Conservation (phyloP, 2,888 invertebrate species). For the Barypeithes pellucidus region DNA sequence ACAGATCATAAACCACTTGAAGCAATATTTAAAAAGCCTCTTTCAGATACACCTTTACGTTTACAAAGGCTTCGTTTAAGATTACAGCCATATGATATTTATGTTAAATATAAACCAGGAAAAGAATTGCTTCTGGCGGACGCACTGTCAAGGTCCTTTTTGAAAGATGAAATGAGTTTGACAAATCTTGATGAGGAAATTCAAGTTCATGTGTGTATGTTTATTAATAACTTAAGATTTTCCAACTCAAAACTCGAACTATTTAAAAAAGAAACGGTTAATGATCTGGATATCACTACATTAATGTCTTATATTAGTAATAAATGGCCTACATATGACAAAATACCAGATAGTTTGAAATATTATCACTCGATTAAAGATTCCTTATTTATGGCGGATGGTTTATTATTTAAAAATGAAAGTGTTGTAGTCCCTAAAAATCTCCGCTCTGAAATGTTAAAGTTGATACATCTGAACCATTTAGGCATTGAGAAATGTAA, state of each 20-base stretch:
- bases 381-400: slow-evolving; percentile 45
- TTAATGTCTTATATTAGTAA: slow-evolving; percentile 55
- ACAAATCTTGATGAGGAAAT: not conserved
- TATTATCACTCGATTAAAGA: slow-evolving; percentile 42
- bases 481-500: slow-evolving; percentile 57
- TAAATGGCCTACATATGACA: slow-evolving; percentile 58
- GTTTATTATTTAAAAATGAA: slow-evolving; percentile 53
- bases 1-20: too few relatives aligned
- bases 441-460: slow-evolving; percentile 45
- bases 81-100: too few relatives aligned
- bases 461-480: slow-evolving; percentile 47
- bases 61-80: too few relatives aligned
- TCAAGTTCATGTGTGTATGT: not conserved
- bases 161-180: not conserved
- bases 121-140: too few relatives aligned
- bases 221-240: not conserved
- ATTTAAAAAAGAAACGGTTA: slow-evolving; percentile 37
- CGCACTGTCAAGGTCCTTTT: not conserved
- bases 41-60: too few relatives aligned
- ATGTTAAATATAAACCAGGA: too few relatives aligned
- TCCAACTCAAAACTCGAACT: slow-evolving; percentile 42
- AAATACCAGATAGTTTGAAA: slow-evolving; percentile 43
- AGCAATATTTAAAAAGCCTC: too few relatives aligned
- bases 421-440: slow-evolving; percentile 50
- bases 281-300: slow-evolving; percentile 54